Conservation (phyloP, 2,888 invertebrate species). For the Eupithecia vulgata region DNA sequence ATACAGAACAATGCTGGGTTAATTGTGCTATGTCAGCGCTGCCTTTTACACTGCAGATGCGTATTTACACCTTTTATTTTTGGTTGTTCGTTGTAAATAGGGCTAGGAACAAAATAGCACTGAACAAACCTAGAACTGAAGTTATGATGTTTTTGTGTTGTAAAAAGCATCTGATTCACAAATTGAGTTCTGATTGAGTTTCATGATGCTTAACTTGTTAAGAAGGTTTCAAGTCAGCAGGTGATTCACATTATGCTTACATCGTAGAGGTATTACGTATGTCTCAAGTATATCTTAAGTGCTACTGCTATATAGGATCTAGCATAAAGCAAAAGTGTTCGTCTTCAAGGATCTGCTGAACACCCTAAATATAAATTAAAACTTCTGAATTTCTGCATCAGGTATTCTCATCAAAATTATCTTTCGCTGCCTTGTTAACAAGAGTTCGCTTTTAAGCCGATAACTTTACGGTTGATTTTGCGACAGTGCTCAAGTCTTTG, state of each 20-base stretch:
- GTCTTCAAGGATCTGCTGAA: neutral
- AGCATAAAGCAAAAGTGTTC: neutral
- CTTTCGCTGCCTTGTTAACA: slow-evolving; percentile 11
- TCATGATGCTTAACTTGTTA: neutral
- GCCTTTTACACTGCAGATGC: slow-evolving; percentile 31
- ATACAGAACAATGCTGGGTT: slow-evolving; percentile 59
- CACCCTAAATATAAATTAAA: neutral
- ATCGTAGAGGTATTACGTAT: neutral
- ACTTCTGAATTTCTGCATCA: slow-evolving; percentile 30
- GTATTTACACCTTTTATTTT: slow-evolving; percentile 25
- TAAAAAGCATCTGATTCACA: neutral
- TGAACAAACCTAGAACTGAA: neutral
- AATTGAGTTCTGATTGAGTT: neutral
- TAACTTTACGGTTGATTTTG: slow-evolving; percentile 27
- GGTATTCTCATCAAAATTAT: slow-evolving; percentile 32
- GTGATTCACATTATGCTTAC: neutral
- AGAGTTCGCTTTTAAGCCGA: slow-evolving; percentile 20
- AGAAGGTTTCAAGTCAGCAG: neutral
- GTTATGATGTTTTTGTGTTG: neutral
- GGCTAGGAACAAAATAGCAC: neutral
- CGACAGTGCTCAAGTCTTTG: slow-evolving; percentile 27
- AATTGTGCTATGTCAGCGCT: slow-evolving; percentile 50
- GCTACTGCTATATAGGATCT: neutral
- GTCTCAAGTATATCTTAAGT: neutral
- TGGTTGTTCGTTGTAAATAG: slow-evolving; percentile 10